Evolutionary conservation across 2,797 vertebrate species (phyloP).

Genomic region (Pseudopleuronectes americanus): DNA sequence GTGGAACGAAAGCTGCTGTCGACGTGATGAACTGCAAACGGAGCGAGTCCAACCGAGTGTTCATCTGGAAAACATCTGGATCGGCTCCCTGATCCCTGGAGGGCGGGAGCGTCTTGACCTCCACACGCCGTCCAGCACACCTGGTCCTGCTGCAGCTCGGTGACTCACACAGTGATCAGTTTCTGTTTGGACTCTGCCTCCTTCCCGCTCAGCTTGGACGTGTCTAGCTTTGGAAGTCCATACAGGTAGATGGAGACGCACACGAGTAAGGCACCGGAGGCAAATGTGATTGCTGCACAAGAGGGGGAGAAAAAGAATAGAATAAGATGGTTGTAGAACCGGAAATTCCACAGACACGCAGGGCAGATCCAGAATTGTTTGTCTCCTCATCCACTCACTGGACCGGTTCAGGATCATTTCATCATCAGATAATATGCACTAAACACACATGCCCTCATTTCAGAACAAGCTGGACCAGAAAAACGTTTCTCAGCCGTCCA

Average conservation of each 20-base stretch:
- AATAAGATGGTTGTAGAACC: neutral
- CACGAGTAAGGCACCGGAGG: slow-evolving; percentile 88
- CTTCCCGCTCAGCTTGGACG: slow-evolving; percentile 79
- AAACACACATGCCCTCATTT: no score
- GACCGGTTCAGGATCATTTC: no score
- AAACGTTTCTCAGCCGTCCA: no score
- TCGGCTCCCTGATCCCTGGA: neutral
- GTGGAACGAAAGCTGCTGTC: no score
- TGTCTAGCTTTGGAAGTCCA: slow-evolving; percentile 94
- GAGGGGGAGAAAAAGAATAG: neutral
- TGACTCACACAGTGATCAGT: slow-evolving; percentile 84
- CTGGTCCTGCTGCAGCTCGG: slow-evolving; percentile 1
- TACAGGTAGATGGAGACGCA: slow-evolving; percentile 97
- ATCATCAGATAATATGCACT: no score
- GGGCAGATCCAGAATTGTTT: no score
- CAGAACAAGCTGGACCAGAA: no score
- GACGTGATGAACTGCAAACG: no score
- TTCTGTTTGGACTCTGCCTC: slow-evolving; percentile 83
- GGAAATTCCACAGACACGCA: no score
- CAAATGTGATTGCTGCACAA: slow-evolving; percentile 87
- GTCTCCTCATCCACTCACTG: no score
- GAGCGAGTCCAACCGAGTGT: no score
- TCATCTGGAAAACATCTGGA: neutral
- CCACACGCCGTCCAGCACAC: neutral
- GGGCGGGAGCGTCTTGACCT: neutral